Evolutionary conservation across 2,888 invertebrate genomes (phyloP).

Genomic region (Andrena bicolor): DNA sequence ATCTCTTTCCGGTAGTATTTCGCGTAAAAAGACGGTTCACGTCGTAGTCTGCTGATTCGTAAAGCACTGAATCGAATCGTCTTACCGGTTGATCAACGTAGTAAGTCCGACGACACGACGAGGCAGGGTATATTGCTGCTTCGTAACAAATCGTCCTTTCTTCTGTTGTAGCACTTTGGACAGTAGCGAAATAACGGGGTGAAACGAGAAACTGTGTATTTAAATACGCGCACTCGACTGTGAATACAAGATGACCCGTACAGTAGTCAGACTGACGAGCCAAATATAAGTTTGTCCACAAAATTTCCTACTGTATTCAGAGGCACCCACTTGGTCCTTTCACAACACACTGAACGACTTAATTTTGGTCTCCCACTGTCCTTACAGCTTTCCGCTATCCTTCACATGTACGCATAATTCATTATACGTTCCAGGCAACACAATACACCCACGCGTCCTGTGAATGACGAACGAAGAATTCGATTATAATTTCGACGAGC

Average conservation of each 20-base stretch:
- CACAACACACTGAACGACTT: slow-evolving; percentile 16
- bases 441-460: slow-evolving; percentile 37
- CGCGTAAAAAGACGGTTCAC: not conserved
- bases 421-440: not conserved
- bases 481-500: not conserved
- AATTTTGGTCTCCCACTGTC: slow-evolving; percentile 16
- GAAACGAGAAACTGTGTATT: not conserved
- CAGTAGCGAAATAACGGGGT: not conserved
- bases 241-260: not conserved
- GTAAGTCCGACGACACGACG: slow-evolving; percentile 3
- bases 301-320: not conserved
- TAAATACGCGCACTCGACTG: not conserved
- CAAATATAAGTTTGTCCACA: not conserved
- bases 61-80: not conserved
- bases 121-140: not conserved
- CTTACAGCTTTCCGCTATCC: slow-evolving; percentile 32
- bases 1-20: not conserved
- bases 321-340: slow-evolving; percentile 25
- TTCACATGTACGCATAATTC: slow-evolving; percentile 31
- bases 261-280: not conserved
- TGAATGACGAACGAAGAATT: slow-evolving; percentile 9
- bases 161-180: not conserved
- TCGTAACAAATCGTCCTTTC: not conserved
- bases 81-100: slow-evolving; percentile 42
- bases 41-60: not conserved